phyloP scores from a whole-genome alignment of 2,113 vertebrate genomes.

The Pollimyrus isidori region DNA sequence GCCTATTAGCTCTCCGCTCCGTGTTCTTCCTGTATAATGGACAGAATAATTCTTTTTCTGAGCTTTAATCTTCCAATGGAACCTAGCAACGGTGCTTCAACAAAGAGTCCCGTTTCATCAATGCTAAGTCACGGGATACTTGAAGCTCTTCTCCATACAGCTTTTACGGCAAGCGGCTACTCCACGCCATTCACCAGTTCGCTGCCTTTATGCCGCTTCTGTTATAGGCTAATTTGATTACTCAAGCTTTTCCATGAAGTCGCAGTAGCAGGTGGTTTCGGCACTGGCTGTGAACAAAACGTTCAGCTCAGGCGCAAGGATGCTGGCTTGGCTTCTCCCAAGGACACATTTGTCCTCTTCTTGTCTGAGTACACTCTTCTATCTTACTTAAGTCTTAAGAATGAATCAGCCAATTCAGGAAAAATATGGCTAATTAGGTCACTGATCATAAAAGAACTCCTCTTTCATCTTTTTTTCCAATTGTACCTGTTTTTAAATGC shows the following conservation, averaged over 20 bases:
- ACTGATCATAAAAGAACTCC: not conserved
- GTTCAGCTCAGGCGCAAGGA: not conserved
- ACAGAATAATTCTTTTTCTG: not conserved
- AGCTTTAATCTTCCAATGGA: not conserved
- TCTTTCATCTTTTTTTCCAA: not conserved
- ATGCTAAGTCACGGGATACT: not conserved
- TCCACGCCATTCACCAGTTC: not conserved
- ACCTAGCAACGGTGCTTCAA: not conserved
- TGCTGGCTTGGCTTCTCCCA: not conserved
- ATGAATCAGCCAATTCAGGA: not conserved
- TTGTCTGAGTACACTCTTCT: not conserved
- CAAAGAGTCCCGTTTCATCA: not conserved
- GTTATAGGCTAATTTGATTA: not conserved
- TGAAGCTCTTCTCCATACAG: not conserved
- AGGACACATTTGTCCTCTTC: not conserved
- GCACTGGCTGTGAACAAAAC: not conserved
- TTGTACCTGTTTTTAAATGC: not conserved
- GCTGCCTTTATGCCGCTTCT: not conserved
- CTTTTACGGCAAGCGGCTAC: not conserved
- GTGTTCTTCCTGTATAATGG: not conserved
- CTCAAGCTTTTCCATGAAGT: not conserved
- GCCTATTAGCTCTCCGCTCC: not conserved
- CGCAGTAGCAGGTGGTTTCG: not conserved
- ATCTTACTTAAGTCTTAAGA: not conserved
- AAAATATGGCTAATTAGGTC: not conserved